phyloP scores from a whole-genome alignment of 2,113 vertebrate genomes.

The Astur gentilis region DNA sequence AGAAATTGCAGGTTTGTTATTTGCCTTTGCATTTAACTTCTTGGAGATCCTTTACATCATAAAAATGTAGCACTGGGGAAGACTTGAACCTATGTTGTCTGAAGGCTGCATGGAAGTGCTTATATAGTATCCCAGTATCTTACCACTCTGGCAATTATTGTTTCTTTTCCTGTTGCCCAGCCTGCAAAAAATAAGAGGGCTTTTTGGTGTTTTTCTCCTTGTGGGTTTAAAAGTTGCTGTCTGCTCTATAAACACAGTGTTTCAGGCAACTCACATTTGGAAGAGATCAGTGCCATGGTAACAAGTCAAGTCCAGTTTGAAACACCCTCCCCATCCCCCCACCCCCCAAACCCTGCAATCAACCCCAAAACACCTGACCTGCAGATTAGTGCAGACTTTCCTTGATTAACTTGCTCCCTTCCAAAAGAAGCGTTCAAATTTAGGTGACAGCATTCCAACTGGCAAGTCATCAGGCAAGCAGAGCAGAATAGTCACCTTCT shows the following conservation, averaged over 20 bases:
- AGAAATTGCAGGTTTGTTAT: neutral
- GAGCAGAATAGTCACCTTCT: slow-evolving; percentile 3
- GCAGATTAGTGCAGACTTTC: neutral
- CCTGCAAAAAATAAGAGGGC: neutral
- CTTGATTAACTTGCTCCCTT: neutral
- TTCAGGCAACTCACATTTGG: neutral
- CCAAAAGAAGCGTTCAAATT: neutral
- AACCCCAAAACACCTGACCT: neutral
- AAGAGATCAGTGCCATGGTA: neutral
- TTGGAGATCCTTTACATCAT: neutral
- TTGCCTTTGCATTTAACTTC: neutral
- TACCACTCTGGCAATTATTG: neutral
- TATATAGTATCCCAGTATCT: neutral
- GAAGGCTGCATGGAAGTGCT: neutral
- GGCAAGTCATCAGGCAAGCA: neutral
- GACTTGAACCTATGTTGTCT: neutral
- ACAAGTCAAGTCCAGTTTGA: neutral
- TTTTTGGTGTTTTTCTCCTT: neutral
- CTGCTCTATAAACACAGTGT: neutral
- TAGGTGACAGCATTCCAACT: neutral
- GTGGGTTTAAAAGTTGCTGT: neutral
- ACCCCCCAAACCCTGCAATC: neutral
- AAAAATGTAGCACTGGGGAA: neutral
- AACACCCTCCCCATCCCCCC: neutral
- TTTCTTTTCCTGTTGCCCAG: neutral